Base-by-base conservation (phyloP, 2,797 vertebrate genomes). In the Distichodus sexfasciatus region DNA sequence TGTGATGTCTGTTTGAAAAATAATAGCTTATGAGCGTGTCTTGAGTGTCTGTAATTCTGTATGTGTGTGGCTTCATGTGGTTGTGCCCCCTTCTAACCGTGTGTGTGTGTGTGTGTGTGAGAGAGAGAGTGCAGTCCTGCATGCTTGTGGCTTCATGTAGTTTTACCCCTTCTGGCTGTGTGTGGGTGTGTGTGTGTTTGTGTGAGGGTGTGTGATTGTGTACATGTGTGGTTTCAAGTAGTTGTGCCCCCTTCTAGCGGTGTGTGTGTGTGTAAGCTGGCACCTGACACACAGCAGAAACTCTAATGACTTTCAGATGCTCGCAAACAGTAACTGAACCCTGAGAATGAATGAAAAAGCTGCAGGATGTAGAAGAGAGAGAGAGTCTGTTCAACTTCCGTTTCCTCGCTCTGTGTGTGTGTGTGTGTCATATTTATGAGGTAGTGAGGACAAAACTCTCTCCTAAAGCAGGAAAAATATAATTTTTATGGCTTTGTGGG, bases 301-400 rank as follows among this genome's bases (percentile, higher is more conserved):
- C 86, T 88, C 90, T 94, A 94, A 95, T 94, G 92, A 92, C 91
- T 94, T 92, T 94, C 93, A 93, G 92, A 94, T 94, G 93, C 91
- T 94, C 91, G 92, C 90, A 91, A 92, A 92, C 89, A 92, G 93
- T 91, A 92, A 93, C 92, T 93, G 89, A 90, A 91, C 87, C 91
- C 89, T 88, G 84, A 87, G 87, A 91, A 90, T 89, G 85, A 90
- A 87, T 79, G 88, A 84, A 85, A 87, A 88, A 28, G 29, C 60
- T 85, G 85, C 81, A 84, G 81, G 76, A 82, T 89, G 85, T 85
- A 89, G 88, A 85, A 26, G 23, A 53, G 48, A 26, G 51, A 60
- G 47, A 66, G 47, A 48, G 58, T 67, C 63, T 66, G 63, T 55
- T 47, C 62, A 80, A 87, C 89, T 90, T 91, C 88, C 88, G 86